Evolutionary conservation across 2,797 vertebrate genomes (phyloP).

Genomic region (Staurois parvus): DNA sequence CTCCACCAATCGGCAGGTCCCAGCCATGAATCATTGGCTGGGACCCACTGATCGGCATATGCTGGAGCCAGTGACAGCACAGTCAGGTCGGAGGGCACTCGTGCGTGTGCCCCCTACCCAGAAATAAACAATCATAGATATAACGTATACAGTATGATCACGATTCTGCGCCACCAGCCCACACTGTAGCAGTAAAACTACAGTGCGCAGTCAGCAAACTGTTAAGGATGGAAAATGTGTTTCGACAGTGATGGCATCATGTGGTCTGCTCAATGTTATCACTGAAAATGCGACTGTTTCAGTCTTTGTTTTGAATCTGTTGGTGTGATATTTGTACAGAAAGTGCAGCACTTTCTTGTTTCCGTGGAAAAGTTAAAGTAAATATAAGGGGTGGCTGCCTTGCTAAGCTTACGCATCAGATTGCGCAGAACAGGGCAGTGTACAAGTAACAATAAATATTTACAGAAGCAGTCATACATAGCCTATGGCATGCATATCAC

Average conservation of each 20-base stretch:
- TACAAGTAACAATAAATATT: constrained; percentile 70
- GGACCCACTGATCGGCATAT: too few relatives aligned
- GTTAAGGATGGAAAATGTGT: neutral
- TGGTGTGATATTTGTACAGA: neutral
- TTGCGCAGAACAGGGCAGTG: neutral
- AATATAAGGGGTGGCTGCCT: constrained; percentile 59
- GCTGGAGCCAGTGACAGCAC: too few relatives aligned
- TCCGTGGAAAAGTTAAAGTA: constrained; percentile 59
- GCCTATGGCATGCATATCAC: neutral
- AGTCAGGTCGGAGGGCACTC: too few relatives aligned
- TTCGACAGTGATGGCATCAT: neutral
- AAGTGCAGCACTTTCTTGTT: constrained; percentile 25
- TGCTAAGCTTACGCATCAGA: constrained; percentile 7
- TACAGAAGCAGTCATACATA: constrained; percentile 48
- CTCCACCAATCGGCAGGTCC: too few relatives aligned
- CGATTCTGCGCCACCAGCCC: too few relatives aligned
- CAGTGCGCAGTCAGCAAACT: too few relatives aligned
- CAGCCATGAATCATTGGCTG: too few relatives aligned
- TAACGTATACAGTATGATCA: too few relatives aligned
- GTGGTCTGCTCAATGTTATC: neutral
- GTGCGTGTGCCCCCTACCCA: too few relatives aligned
- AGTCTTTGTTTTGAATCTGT: neutral
- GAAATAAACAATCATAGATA: too few relatives aligned
- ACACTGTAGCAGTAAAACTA: too few relatives aligned
- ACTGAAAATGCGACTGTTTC: neutral